Conservation (phyloP, 1,140 invertebrate genomes). For the Papilio machaon region DNA sequence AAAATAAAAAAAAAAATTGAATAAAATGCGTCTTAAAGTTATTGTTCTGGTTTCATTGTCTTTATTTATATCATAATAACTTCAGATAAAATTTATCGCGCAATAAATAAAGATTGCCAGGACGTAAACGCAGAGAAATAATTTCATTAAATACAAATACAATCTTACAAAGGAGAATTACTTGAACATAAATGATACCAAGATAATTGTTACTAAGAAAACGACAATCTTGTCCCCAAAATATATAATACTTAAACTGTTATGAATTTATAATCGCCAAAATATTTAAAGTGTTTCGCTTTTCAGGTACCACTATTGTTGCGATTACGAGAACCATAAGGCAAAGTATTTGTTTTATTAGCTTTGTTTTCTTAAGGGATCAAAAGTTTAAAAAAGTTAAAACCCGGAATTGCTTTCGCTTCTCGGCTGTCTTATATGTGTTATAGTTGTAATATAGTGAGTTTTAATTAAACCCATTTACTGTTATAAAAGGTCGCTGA, state of each 20-base stretch:
- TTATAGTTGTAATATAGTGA: background rate
- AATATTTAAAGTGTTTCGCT: no score
- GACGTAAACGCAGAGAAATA: conserved; percentile 11
- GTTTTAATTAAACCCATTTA: background rate
- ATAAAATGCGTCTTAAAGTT: background rate
- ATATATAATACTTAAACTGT: no score
- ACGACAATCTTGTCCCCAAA: background rate
- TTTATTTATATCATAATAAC: conserved; percentile 24
- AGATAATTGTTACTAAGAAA: background rate
- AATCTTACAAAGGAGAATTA: background rate
- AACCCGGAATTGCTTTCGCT: no score
- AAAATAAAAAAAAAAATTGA: background rate
- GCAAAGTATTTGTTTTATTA: no score
- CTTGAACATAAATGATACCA: background rate
- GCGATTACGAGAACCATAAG: no score
- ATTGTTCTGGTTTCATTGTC: background rate
- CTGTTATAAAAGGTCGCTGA: background rate
- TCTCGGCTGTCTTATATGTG: no score
- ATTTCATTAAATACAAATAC: conserved; percentile 11
- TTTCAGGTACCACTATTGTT: no score
- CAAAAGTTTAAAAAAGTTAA: no score
- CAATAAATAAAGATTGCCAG: conserved; percentile 30
- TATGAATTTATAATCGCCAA: no score
- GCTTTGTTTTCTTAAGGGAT: no score
- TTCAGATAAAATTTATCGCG: conserved; percentile 26